phyloP scores from a whole-genome alignment of 1,140 invertebrate genomes.

The Ylistrum balloti region DNA sequence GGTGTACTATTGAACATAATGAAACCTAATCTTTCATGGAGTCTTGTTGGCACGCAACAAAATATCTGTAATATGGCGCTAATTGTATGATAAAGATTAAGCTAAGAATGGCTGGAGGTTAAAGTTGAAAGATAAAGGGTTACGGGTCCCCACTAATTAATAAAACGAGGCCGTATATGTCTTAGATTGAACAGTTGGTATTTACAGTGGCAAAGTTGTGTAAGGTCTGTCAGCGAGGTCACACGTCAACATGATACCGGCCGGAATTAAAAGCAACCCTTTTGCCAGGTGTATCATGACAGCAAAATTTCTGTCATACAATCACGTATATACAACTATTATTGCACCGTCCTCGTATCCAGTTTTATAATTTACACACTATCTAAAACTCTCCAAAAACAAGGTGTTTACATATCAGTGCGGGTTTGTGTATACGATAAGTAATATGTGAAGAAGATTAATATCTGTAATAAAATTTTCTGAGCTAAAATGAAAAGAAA shows the following conservation, averaged over 20 bases:
- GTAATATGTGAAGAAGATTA: no score
- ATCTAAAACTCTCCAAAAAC: no score
- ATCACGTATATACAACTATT: no score
- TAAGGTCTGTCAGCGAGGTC: not conserved
- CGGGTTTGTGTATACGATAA: no score
- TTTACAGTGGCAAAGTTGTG: not conserved
- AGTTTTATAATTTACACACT: no score
- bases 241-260: not conserved
- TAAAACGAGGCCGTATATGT: not conserved
- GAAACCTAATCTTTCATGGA: slow-evolving; percentile 9
- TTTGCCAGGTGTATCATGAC: not conserved
- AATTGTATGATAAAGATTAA: slow-evolving; percentile 36
- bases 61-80: slow-evolving; percentile 8
- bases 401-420: no score
- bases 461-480: no score
- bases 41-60: slow-evolving; percentile 5
- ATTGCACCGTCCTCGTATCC: no score
- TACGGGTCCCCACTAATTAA: slow-evolving; percentile 18
- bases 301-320: no score
- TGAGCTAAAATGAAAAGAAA: no score
- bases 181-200: not conserved
- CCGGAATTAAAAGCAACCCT: not conserved
- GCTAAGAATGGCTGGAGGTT: not conserved
- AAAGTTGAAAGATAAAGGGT: slow-evolving; percentile 39
- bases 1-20: not conserved